phyloP scores from a whole-genome alignment of 2,113 vertebrate genomes.

The Saccopteryx bilineata region DNA sequence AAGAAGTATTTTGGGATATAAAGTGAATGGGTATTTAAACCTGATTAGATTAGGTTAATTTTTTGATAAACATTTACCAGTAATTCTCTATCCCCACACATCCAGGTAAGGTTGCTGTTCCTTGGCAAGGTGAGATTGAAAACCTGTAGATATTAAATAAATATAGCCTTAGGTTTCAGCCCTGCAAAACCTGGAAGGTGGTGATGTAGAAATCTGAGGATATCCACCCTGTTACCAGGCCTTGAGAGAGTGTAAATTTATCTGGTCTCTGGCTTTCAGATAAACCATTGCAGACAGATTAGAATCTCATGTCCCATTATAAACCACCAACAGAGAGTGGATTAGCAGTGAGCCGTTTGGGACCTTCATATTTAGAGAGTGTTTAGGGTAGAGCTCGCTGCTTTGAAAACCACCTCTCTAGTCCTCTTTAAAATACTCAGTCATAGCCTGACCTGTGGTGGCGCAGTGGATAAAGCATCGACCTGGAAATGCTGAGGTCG shows the following conservation, averaged over 20 bases:
- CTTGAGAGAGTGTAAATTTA: slow-evolving; percentile 41
- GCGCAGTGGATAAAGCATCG: too few relatives aligned
- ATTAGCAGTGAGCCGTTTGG: slow-evolving; percentile 26
- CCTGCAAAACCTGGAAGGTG: background rate
- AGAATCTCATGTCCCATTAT: slow-evolving; percentile 44
- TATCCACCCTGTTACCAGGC: background rate
- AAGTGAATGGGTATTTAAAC: slow-evolving; percentile 4
- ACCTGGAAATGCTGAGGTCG: too few relatives aligned
- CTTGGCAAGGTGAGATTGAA: background rate
- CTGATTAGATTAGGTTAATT: background rate
- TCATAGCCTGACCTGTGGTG: too few relatives aligned
- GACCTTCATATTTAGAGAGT: slow-evolving; percentile 45
- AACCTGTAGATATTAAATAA: slow-evolving; percentile 42
- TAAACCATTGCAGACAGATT: slow-evolving; percentile 59
- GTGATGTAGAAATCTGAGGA: slow-evolving; percentile 65
- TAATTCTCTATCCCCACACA: background rate
- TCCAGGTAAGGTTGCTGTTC: background rate
- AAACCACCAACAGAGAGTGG: slow-evolving; percentile 26
- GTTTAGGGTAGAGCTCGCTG: background rate
- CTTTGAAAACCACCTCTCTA: slow-evolving; percentile 41
- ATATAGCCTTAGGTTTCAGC: slow-evolving; percentile 48
- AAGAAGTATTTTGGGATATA: slow-evolving; percentile 25
- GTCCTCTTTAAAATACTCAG: background rate
- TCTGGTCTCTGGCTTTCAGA: slow-evolving; percentile 42
- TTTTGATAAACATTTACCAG: slow-evolving; percentile 28